Conservation (phyloP, 2,113 vertebrate species). For the Callospermophilus lateralis region DNA sequence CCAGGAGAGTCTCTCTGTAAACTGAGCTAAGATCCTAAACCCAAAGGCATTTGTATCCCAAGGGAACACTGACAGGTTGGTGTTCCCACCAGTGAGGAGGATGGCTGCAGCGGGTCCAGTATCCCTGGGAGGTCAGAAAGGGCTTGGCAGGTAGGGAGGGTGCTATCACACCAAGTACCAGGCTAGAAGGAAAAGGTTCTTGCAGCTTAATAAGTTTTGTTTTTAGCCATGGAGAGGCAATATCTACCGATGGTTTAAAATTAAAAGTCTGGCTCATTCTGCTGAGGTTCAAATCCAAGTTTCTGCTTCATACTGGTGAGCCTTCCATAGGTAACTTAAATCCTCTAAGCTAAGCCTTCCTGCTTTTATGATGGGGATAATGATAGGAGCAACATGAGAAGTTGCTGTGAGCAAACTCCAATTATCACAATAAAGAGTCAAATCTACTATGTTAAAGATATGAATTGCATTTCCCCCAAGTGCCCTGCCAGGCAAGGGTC, state of each 20-base stretch:
- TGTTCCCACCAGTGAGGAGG: neutral
- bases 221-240: neutral
- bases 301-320: neutral
- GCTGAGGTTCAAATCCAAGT: neutral
- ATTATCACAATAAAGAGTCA: neutral
- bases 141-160: neutral
- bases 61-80: neutral
- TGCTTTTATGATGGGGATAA: neutral
- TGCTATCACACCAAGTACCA: neutral
- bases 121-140: constrained; percentile 46
- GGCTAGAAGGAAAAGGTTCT: neutral
- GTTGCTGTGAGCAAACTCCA: neutral
- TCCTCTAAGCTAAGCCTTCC: neutral
- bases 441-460: neutral
- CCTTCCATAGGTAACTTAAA: neutral
- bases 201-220: neutral
- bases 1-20: neutral
- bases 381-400: neutral
- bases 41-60: neutral
- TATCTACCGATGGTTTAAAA: neutral
- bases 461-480: neutral
- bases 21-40: constrained; percentile 58
- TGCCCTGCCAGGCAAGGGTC: neutral
- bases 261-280: neutral
- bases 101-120: neutral